Evolutionary conservation across 2,888 invertebrate species (phyloP), one percentile per base, ranked within the genome.

Genomic region (Drosophila robusta): DNA sequence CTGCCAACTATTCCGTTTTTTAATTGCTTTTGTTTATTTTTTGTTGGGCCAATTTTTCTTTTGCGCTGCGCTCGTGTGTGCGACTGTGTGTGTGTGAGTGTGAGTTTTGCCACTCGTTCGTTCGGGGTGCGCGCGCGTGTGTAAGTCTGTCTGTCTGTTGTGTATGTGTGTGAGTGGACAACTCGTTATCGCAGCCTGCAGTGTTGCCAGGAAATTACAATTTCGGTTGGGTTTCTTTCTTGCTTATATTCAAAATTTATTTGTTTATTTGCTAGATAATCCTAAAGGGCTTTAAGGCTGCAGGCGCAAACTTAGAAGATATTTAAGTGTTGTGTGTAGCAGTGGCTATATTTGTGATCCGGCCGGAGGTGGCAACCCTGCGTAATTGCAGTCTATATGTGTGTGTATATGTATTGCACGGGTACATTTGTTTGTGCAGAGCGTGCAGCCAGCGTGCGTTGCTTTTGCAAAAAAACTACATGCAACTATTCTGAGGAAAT

Each of bases 21-120:
- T 89, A 89, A 90, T 89, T 89, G 90, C 90, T 90, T 89, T 90
- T 89, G 89, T 89, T 89, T 89, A 89, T 89, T 89, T 89, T 87
- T 90, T 90, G 90, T 90, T 85, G 90, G 79, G 85, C 83, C 78
- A 81, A 90, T 86, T 90, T 89, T 89, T 87, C 85, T 77, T 88
- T 88, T 88, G 80, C 79, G 73, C 79, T 79, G 77, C 56, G 67
- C 87, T 72, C 70, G 81, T 77, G 71, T 75, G 64, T 75, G 84
- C 63, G 51, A 46, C 45, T 75, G 52, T 32, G 54, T 62, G 67
- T 67, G 60, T 64, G 78, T 65, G 75, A 62, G 79, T 67, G 61
- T 77, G 75, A 70, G 83, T 70, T 78, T 78, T 70, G 77, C 62
- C 66, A 89, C 89, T 84, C 84, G 84, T 70, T 70, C 52, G 57